Evolutionary conservation across 2,797 vertebrate genomes (phyloP), one percentile per base, ranked within the genome.

Genomic region (Geotrypetes seraphini): DNA sequence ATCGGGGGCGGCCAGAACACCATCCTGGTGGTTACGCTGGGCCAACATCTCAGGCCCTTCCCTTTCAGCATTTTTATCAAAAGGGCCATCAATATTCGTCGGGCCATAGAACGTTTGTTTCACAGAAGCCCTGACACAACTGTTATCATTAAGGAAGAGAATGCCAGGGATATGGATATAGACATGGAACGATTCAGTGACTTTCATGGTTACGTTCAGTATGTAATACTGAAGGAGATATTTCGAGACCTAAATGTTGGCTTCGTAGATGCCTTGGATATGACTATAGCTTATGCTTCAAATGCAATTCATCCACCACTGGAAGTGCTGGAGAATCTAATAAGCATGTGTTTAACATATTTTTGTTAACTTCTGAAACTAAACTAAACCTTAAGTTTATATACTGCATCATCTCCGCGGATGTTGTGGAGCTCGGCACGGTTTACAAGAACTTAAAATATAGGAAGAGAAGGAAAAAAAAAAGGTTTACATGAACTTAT

Each of bases 101-200:
- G 11, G 16, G 63, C 64, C 11, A 13, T 68, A 23, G 36, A 53
- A 25, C 19, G 12, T 7, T 63, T 57, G 24, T 41, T 67, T 16
- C 33, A 49, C 18, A 41, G 37, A 25, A 69, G 25, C 21, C 26
- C 28, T 16, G 23, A 28, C 12, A 25, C 45, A 18, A 28, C 25
- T 7, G 24, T 47, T 12, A 22, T 69, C 31, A 59, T 71, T 32
- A 73, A 67, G 19, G 14, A 43, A 9, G 42, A 46, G 33, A 62
- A 49, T 15, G 26, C 14, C 7, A 43, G 28, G 17, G 26, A 50
- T 8, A 24, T 37, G 31, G 22, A 34, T 5, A 31, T 22, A 11
- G 12, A 42, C 15, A 24, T 16, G 30, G 25, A 38, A 12, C 25
- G 16, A 10, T 31, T 25, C 13, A 16, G 36, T 16, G 26, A 52